Evolutionary conservation across 1,140 invertebrate species (phyloP).

Genomic region (Neotoxoptera formosana): DNA sequence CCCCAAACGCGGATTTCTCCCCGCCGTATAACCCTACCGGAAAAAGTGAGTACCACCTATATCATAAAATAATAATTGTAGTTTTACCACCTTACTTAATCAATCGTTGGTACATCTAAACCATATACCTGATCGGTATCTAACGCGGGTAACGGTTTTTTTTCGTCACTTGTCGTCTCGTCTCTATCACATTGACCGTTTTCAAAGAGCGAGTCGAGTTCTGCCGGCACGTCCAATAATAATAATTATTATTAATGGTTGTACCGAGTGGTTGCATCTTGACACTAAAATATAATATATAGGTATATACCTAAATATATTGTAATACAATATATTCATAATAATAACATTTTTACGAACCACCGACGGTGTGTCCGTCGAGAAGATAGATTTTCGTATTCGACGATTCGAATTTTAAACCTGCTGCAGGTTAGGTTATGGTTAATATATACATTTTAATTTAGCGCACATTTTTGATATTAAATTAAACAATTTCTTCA

Average conservation of each 20-base stretch:
- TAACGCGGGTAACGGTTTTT: background rate
- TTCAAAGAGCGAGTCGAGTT: background rate
- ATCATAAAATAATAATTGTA: background rate
- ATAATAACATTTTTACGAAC: background rate
- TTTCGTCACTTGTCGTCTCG: background rate
- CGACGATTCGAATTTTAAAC: background rate
- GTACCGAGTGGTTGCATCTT: background rate
- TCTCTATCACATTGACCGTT: background rate
- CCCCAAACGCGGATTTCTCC: background rate
- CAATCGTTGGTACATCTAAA: too few species aligned
- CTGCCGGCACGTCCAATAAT: background rate
- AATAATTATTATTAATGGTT: background rate
- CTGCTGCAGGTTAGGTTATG: too few species aligned
- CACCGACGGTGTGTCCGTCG: background rate
- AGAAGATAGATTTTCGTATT: background rate
- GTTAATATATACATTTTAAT: too few species aligned
- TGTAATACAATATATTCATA: background rate
- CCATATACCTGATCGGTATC: too few species aligned
- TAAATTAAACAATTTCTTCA: too few species aligned
- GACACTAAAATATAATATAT: too few species aligned
- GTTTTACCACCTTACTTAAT: background rate
- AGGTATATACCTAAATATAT: background rate
- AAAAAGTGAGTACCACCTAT: slow-evolving; percentile 1
- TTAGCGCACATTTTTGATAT: too few species aligned
- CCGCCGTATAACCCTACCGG: background rate